Base-by-base conservation (phyloP, 2,888 invertebrate genomes). In the Eupelmus urozonus region DNA sequence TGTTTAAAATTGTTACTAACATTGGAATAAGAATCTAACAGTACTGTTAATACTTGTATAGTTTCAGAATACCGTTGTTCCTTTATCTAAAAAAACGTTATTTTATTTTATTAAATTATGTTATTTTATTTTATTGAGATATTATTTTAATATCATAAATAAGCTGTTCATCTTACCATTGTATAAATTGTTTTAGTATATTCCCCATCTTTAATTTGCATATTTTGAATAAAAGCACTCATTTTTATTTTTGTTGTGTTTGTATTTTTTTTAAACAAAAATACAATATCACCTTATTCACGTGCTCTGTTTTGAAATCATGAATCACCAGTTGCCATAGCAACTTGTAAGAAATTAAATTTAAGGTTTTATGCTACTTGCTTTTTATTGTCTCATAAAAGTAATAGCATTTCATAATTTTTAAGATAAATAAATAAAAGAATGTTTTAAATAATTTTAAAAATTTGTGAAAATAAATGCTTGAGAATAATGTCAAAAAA, bases 141-240 rank as follows among this genome's bases (percentile, higher is more conserved):
- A n/a, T 40, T 59, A 57, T 57, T 55, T 57, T 57, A 67, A 76
- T 23, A 73, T 27, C 18, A 51, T 53, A 60, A 51, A 40, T 75
- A 27, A 23, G 2, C 13, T 34, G 49, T 40, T n/a, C 11, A 53
- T 29, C 55, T 74, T 93, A 98, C 98, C 96, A 98, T 93, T 70
- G 94, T 94, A 89, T 99, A 99, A 84, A 99, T 96, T 29, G 96
- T 97, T 91, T 97, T 96, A 0, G 99, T 99, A 85, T 96, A 98
- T 90, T 98, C 98, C 7, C 98, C 98, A 91, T 98, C 98, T 88
- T 95, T 94, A 84, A 95, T 94, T 87, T 93, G 91, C 71, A 92
- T 90, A 76, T 91, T 92, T 82, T 92, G 90, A 82, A 91, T 89
- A 82, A 91, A 90, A 79, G 84, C 87, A 80, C 85, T 87, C 89